Percentiles rank a stretch among this genome's conserved stretches.
Conservation (phyloP, 1,140 invertebrate genomes). For the Nilaparvata lugens region DNA sequence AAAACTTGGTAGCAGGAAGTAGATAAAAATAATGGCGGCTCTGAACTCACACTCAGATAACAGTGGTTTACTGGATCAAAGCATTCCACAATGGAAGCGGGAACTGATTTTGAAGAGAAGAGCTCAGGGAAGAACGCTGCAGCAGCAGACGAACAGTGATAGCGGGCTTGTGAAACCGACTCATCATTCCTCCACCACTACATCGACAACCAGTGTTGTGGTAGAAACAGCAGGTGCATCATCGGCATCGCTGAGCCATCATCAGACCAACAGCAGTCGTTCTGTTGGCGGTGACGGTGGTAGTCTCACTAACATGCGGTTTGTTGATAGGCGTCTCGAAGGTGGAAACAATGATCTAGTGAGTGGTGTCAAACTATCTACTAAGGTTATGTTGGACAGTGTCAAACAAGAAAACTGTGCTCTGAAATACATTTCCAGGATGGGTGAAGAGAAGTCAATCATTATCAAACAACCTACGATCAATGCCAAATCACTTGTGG, state of each 20-base stretch:
- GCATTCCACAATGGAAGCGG: slow-evolving; percentile 59
- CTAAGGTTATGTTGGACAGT: slow-evolving; percentile 1
- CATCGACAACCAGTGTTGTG: background rate
- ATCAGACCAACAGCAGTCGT: slow-evolving; percentile 6
- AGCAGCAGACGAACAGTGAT: slow-evolving; percentile 11
- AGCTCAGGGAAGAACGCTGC: slow-evolving; percentile 32
- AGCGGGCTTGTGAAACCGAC: slow-evolving; percentile 9
- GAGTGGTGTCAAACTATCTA: background rate
- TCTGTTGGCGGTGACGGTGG: slow-evolving; percentile 16
- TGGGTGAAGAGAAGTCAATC: slow-evolving; percentile 13
- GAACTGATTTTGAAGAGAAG: slow-evolving; percentile 57
- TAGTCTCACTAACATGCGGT: slow-evolving; percentile 22
- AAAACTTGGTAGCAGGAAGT: background rate
- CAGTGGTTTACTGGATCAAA: slow-evolving; percentile 28
- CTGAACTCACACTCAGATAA: slow-evolving; percentile 13
- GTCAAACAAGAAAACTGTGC: background rate
- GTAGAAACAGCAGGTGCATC: slow-evolving; percentile 16
- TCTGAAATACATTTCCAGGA: background rate
- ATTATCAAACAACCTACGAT: slow-evolving; percentile 13
- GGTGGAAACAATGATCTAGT: slow-evolving; percentile 13
- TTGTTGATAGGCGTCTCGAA: slow-evolving; percentile 19
- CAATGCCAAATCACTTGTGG: background rate
- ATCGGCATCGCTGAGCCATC: background rate
- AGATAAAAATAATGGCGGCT: slow-evolving; percentile 16
- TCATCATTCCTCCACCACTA: background rate